Base-by-base conservation (phyloP, 2,797 vertebrate genomes). In the Channa striata region DNA sequence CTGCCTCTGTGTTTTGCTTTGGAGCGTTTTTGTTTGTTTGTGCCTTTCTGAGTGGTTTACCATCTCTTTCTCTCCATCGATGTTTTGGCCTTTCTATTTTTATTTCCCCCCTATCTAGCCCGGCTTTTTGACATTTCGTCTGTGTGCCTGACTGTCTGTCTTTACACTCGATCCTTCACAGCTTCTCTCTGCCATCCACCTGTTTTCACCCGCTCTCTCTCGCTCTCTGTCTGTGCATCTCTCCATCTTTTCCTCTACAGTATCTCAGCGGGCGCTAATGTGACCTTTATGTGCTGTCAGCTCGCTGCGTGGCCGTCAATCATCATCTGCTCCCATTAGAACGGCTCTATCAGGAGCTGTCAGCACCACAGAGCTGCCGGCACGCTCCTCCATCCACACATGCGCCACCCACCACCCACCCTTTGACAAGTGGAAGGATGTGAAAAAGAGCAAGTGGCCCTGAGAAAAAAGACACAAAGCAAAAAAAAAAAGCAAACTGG, bases 211-310 rank as follows among this genome's bases (percentile, higher is more conserved):
- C 66, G 2, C 53, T 14, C 48, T 12, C 59, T 46, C 39, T 34
- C 25, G 4, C 66, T 4, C 53, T 14, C 54, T 40, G 50, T 59
- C 57, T 14, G 44, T 21, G 37, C 64, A 61, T 69, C 65, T 36
- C 14, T 61, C 71, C 68, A 59, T 70, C 67, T 57, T 40, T 74
- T 44, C 62, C 57, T 81, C 80, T 44, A 46, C 43, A 5, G 43
- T 19, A 60, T 82, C 65, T 63, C 85, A 70, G 80, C 74, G 83
- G 77, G 77, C 77, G 83, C 84, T 92, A 90, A 92, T 88, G 85
- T 92, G 89, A 93, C 91, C 90, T 93, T 93, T 90, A 84, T 71
- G 84, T 82, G 89, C 87, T 84, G 89, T 92, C 93, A 89, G 83
- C 75, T 83, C 43, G 25, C 80, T 54, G 52, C n/a, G 4, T 77